Evolutionary conservation across 2,113 vertebrate species (phyloP).

Genomic region (Halcyon senegalensis): DNA sequence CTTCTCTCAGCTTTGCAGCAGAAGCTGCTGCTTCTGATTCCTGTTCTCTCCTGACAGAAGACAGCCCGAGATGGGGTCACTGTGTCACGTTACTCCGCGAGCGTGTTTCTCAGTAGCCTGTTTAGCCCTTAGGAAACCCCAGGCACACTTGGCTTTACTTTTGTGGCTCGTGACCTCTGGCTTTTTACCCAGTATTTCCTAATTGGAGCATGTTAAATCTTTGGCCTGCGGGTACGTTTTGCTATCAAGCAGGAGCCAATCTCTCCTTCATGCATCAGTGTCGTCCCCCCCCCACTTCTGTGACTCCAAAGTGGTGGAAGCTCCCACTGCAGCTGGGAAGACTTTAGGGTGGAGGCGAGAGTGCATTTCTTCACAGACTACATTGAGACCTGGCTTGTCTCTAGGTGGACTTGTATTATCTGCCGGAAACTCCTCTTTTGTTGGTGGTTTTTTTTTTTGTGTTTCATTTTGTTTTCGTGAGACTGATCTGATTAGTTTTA

Average conservation of each 20-base stretch:
- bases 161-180: not conserved
- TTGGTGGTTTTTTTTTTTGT: not conserved
- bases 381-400: not conserved
- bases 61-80: not conserved
- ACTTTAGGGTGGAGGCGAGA: not conserved
- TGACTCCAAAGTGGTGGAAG: not conserved
- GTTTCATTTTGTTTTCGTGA: not conserved
- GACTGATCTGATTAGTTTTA: not conserved
- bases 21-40: not conserved
- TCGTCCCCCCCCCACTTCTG: not conserved
- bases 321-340: not conserved
- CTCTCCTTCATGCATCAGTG: not conserved
- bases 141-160: not conserved
- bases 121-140: not conserved
- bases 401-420: not conserved
- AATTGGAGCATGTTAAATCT: slow-evolving; percentile 55
- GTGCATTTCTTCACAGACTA: not conserved
- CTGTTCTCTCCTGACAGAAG: not conserved
- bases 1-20: not conserved
- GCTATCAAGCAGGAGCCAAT: not conserved
- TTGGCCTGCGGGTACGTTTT: not conserved
- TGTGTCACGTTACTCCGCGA: not conserved
- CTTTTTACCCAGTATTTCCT: slow-evolving; percentile 15
- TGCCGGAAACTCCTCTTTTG: not conserved
- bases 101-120: not conserved